Conservation (phyloP, 2,888 invertebrate genomes). For the Apodemia duryi region DNA sequence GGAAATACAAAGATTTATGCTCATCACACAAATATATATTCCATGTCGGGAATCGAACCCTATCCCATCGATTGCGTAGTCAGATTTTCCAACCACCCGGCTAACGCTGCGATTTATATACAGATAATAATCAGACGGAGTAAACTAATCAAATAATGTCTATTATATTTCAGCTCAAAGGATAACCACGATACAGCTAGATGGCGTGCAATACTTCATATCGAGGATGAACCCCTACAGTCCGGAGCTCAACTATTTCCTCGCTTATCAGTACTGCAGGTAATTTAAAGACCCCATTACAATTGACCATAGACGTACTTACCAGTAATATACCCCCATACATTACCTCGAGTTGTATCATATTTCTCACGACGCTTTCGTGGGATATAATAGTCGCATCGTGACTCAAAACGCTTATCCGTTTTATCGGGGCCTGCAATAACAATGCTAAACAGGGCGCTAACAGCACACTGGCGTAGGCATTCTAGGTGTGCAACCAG, state of each 20-base stretch:
- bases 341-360: conserved; percentile 37
- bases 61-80: too few species aligned
- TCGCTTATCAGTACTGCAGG: conserved; percentile 92
- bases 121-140: neutral
- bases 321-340: conserved; percentile 32
- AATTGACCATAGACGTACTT: conserved; percentile 20
- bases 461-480: conserved; percentile 54
- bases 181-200: conserved; percentile 91
- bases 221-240: conserved; percentile 93
- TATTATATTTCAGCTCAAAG: conserved; percentile 84
- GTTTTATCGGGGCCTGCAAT: conserved; percentile 55
- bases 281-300: conserved; percentile 35
- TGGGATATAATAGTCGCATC: conserved; percentile 50
- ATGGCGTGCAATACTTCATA: conserved; percentile 91
- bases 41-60: too few species aligned
- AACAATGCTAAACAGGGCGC: conserved; percentile 50
- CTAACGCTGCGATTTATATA: too few species aligned
- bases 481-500: conserved; percentile 48
- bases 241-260: conserved; percentile 90
- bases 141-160: neutral
- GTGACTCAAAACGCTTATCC: conserved; percentile 67
- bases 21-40: too few species aligned
- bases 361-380: conserved; percentile 45
- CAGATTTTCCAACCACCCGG: too few species aligned
- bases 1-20: too few species aligned